Conservation (phyloP, 2,113 vertebrate species). For the Prionailurus viverrinus region DNA sequence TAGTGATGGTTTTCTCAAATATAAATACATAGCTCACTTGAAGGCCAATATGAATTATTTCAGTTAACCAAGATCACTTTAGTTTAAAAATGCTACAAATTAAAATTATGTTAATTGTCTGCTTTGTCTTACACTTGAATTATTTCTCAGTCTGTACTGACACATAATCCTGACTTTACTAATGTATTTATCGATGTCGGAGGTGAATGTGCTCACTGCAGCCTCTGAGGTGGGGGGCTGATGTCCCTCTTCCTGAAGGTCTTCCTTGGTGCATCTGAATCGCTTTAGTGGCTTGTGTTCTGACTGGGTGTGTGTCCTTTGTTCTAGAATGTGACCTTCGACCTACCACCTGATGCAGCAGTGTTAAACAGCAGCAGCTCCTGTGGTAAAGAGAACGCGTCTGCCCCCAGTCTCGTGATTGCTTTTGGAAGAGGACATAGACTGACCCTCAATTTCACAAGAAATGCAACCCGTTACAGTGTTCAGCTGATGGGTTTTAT, state of each 20-base stretch:
- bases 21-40: neutral
- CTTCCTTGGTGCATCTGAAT: neutral
- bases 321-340: constrained; percentile 85
- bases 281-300: neutral
- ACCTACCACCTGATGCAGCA: constrained; percentile 86
- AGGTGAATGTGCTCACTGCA: neutral
- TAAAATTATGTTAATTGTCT: neutral
- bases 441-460: constrained; percentile 90
- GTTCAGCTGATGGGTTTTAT: constrained; percentile 88
- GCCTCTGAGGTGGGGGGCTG: neutral
- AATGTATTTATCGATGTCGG: neutral
- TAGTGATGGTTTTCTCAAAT: neutral
- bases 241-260: neutral
- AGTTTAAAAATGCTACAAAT: neutral
- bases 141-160: neutral
- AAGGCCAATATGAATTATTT: neutral
- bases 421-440: constrained; percentile 89
- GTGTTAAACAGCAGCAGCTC: constrained; percentile 90
- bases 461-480: constrained; percentile 83
- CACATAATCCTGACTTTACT: neutral
- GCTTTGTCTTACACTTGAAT: neutral
- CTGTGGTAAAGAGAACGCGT: constrained; percentile 83
- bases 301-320: neutral
- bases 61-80: neutral
- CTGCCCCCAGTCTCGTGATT: constrained; percentile 84